phyloP scores from a whole-genome alignment of 2,797 vertebrate genomes.

The Holocentrus rufus region DNA sequence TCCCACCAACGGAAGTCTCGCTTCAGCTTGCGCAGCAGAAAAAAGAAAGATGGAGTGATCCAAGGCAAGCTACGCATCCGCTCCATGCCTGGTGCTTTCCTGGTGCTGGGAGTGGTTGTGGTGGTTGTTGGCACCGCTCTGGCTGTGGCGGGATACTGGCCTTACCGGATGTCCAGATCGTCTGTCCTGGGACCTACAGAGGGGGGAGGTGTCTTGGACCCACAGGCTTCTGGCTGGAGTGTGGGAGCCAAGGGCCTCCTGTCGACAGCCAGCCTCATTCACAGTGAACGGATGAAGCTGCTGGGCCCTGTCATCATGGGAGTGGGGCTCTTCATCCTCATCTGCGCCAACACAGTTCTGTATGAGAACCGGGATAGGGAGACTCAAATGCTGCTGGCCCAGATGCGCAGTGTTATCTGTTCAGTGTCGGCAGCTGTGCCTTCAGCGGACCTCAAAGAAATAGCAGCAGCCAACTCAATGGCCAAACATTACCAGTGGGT shows the following conservation, averaged over 20 bases:
- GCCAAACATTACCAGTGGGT: slow-evolving; percentile 80
- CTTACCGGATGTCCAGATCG: slow-evolving; percentile 77
- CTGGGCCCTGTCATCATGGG: slow-evolving; percentile 97
- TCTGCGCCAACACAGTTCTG: slow-evolving; percentile 96
- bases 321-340: slow-evolving; percentile 96
- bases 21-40: slow-evolving; percentile 73
- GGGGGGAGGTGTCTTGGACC: slow-evolving; percentile 16
- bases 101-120: slow-evolving; percentile 88
- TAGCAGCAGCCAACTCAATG: slow-evolving; percentile 60
- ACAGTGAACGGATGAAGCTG: slow-evolving; percentile 91
- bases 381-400: slow-evolving; percentile 88
- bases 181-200: slow-evolving; percentile 45
- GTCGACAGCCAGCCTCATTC: slow-evolving; percentile 72
- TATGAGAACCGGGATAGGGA: slow-evolving; percentile 96
- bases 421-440: slow-evolving; percentile 77
- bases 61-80: slow-evolving; percentile 91
- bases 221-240: slow-evolving; percentile 67
- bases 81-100: slow-evolving; percentile 90
- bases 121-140: slow-evolving; percentile 91
- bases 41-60: slow-evolving; percentile 77
- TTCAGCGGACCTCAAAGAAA: slow-evolving; percentile 72
- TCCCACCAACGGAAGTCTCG: slow-evolving; percentile 61
- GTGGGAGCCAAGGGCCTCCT: slow-evolving; percentile 70
- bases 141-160: slow-evolving; percentile 96
- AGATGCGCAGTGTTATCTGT: slow-evolving; percentile 84